phyloP scores from a whole-genome alignment of 2,888 invertebrate species.

The Synergus laeviventris region DNA sequence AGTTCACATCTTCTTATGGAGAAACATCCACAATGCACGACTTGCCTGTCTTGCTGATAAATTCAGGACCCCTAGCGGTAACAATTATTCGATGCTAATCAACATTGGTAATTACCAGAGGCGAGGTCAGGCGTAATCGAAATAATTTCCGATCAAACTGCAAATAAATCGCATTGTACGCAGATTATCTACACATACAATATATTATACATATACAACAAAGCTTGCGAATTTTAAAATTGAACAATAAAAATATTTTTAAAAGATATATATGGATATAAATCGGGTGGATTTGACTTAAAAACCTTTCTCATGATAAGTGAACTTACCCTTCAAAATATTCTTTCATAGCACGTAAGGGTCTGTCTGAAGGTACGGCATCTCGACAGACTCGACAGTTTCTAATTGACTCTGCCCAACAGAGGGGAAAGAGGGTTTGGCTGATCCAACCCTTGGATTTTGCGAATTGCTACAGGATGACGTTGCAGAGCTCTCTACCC shows the following conservation, averaged over 20 bases:
- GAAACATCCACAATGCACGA: constrained; percentile 21
- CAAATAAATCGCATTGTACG: neutral
- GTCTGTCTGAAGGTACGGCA: constrained; percentile 21
- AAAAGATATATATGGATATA: constrained; percentile 9
- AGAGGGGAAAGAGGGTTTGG: constrained; percentile 45
- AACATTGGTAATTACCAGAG: constrained; percentile 9
- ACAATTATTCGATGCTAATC: constrained; percentile 25
- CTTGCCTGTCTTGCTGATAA: constrained; percentile 3
- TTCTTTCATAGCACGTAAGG: constrained; percentile 1
- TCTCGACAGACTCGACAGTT: constrained; percentile 31
- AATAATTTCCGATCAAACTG: neutral
- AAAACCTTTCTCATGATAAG: constrained; percentile 21
- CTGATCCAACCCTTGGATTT: constrained; percentile 48
- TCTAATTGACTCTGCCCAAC: constrained; percentile 43
- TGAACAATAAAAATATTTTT: no score
- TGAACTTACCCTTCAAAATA: constrained; percentile 25
- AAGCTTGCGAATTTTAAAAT: no score
- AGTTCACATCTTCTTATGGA: constrained; percentile 10
- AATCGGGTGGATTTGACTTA: constrained; percentile 3
- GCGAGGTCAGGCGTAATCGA: neutral
- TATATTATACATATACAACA: neutral
- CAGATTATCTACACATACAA: neutral
- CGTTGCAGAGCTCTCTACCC: constrained; percentile 62
- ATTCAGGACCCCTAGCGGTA: constrained; percentile 7
- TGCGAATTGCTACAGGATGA: constrained; percentile 70